Evolutionary conservation across 2,113 vertebrate species (phyloP).

Genomic region (Microcebus ravelobensis): DNA sequence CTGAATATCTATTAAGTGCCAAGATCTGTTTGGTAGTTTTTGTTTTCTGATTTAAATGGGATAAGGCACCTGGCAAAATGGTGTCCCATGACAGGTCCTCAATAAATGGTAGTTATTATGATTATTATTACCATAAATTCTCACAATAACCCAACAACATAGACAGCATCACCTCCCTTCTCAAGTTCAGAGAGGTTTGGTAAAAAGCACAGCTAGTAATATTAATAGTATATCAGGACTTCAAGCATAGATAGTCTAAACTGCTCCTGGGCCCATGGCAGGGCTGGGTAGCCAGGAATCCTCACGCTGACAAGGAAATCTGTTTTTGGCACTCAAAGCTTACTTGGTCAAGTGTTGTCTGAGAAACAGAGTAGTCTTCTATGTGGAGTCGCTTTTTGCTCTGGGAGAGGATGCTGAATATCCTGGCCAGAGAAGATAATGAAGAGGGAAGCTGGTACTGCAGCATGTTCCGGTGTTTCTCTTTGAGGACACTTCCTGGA

Average conservation of each 20-base stretch:
- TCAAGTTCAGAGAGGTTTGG: neutral
- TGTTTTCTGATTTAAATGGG: neutral
- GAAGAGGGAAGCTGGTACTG: conserved; percentile 97
- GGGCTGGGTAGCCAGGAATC: neutral
- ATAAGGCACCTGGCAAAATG: neutral
- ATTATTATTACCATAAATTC: neutral
- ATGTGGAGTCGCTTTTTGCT: conserved; percentile 94
- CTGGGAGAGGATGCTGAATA: conserved; percentile 96
- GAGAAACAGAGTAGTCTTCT: conserved; percentile 98
- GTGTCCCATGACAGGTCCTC: neutral
- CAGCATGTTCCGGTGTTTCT: conserved; percentile 96
- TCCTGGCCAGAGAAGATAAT: conserved; percentile 92
- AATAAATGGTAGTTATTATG: neutral
- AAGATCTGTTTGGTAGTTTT: neutral
- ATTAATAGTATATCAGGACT: neutral
- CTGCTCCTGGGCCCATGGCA: neutral
- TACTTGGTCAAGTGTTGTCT: conserved; percentile 99
- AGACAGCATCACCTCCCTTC: neutral
- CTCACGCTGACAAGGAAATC: neutral
- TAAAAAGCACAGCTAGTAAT: neutral
- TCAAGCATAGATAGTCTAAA: neutral
- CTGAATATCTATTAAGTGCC: neutral
- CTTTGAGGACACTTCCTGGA: conserved; percentile 94
- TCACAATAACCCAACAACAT: neutral
- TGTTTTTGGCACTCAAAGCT: conserved; percentile 70